Base-by-base conservation (phyloP, 2,113 vertebrate species). In the Paratilapia polleni region DNA sequence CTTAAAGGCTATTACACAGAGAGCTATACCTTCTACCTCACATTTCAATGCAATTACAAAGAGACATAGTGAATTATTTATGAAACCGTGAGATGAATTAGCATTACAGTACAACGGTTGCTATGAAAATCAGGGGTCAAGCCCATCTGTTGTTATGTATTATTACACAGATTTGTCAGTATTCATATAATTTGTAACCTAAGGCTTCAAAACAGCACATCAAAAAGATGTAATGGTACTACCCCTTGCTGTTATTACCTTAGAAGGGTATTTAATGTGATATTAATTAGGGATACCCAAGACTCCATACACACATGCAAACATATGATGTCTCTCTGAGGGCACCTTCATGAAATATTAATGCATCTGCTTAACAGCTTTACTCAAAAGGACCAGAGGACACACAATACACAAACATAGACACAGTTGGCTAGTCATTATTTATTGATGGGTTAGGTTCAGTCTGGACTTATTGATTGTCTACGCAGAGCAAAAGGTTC, bases 311-410 rank as follows among this genome's bases (percentile, higher is more conserved):
- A 56, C 47, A 80, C 34, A 74, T 20, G 26, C 24, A 62, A 7
- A 59, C 52, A 70, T 26, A 77, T 36, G 17, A 78, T 6, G 14
- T 56, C 62, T 76, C 87, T 82, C 91, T 70, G 41, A 78, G 87
- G 91, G n/a, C 70, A 36, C 1, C 59, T 92, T 78, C 70, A 86
- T 89, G 4, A 83, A 88, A 17, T 54, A 82, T 89, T 2, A 43
- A 91, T 73, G 74, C 4, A 38, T 26, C 52, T 85, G 49, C 49
- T 68, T 28, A 64, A 82, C 13, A 78, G 81, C 68, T 59, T 34
- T 62, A n/a, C 52, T 19, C 68, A 20, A 59, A 28, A 24, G 26
- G 26, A 34, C 26, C 26, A 5, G 1, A 28, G 19, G 6, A 0
- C 24, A 2, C 28, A 31, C 28, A 31, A 31, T 4, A 31, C 28